phyloP scores from a whole-genome alignment of 53 echinoderm and acorn worm species.

The Paelopatides confundens region DNA sequence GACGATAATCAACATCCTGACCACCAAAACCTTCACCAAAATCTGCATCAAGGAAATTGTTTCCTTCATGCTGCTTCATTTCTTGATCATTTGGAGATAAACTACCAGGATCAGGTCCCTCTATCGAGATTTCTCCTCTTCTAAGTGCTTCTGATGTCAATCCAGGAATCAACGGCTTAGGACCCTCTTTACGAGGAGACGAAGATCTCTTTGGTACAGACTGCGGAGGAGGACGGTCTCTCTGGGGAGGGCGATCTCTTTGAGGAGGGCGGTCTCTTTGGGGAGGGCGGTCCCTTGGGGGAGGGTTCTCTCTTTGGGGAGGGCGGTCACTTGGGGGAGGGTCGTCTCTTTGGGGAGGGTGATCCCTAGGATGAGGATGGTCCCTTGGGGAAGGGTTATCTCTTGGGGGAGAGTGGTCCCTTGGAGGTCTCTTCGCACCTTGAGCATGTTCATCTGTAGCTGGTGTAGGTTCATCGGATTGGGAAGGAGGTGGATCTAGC shows the following conservation, averaged over 20 bases:
- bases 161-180: slow-evolving; percentile 32
- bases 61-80: background rate
- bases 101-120: background rate
- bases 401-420: too few species aligned
- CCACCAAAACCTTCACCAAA: background rate
- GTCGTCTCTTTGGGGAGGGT: too few species aligned
- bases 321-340: too few species aligned
- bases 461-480: background rate
- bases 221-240: background rate
- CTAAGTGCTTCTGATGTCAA: slow-evolving; percentile 17
- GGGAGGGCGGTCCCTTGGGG: too few species aligned
- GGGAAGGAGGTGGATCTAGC: background rate
- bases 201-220: background rate
- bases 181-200: slow-evolving; percentile 1
- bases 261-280: too few species aligned
- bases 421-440: background rate
- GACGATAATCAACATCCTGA: slow-evolving; percentile 21
- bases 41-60: background rate
- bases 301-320: too few species aligned
- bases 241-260: too few species aligned
- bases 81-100: background rate
- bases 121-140: background rate
- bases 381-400: too few species aligned
- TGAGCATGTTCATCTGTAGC: background rate
- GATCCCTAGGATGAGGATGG: too few species aligned